These are phyloP conservation scores for Ectemnius lituratus DNA, from an alignment of 2,888 invertebrate species.

Conservation along the genomic window DNA sequence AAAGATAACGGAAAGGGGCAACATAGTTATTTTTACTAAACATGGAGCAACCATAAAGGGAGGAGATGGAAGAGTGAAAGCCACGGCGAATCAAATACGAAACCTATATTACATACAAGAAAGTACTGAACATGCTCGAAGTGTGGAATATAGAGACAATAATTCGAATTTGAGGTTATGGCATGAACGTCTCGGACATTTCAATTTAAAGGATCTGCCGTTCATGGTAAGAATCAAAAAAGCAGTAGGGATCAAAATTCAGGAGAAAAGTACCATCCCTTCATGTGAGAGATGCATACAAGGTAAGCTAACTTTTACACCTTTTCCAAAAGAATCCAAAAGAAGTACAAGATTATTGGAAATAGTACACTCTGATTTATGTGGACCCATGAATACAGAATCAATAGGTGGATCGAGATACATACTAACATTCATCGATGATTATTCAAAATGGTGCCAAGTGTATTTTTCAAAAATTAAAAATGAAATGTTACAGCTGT, in stretches of 20 bases:
- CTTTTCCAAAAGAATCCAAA: constrained; percentile 3
- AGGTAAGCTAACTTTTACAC: constrained; percentile 13
- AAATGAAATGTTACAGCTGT: constrained; percentile 15
- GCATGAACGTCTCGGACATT: constrained; percentile 30
- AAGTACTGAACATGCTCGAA: background rate
- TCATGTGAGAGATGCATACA: constrained; percentile 14
- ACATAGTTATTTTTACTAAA: constrained; percentile 10
- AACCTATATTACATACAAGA: constrained; percentile 27
- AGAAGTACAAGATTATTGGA: constrained; percentile 16
- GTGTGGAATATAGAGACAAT: background rate
- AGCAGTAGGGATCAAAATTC: constrained; percentile 14
- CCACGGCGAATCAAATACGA: constrained; percentile 10
- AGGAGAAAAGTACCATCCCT: background rate
- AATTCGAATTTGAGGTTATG: constrained; percentile 19
- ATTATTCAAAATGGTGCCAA: constrained; percentile 21
- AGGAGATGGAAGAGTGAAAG: constrained; percentile 14
- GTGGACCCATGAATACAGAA: constrained; percentile 15
- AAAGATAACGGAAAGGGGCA: constrained; percentile 19
- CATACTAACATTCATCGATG: constrained; percentile 27
- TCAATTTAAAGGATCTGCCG: constrained; percentile 26
- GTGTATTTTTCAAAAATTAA: constrained; percentile 12
- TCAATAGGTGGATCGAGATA: constrained; percentile 20
- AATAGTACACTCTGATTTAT: constrained; percentile 16
- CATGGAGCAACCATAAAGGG: constrained; percentile 8
- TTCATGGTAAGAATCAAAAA: background rate